These are phyloP conservation scores for Meta bourneti DNA, from an alignment of 2,888 invertebrate genomes.

Conservation along the genomic window DNA sequence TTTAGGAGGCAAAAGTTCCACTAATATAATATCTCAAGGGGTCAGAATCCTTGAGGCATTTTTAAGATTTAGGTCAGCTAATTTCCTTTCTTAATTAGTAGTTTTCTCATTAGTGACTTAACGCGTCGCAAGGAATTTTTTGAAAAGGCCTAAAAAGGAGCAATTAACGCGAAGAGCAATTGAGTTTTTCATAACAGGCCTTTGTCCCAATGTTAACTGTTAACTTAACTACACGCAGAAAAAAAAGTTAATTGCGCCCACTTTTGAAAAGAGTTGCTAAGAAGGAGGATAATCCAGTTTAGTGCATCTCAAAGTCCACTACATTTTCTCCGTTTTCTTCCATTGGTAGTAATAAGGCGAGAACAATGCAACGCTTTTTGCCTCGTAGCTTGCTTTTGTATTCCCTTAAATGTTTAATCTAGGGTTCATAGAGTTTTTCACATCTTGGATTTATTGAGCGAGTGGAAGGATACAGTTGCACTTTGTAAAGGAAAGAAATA, in stretches of 20 bases:
- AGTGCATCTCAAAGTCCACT: neutral
- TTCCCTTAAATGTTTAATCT: neutral
- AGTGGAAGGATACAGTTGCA: too few relatives aligned
- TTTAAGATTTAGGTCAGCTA: constrained; percentile 22
- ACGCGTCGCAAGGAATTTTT: constrained; percentile 26
- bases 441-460: too few relatives aligned
- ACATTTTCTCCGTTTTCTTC: constrained; percentile 30
- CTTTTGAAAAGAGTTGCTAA: constrained; percentile 38
- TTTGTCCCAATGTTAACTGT: neutral
- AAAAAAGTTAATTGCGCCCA: constrained; percentile 34
- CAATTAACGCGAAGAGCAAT: constrained; percentile 52
- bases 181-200: constrained; percentile 40
- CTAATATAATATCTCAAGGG: neutral
- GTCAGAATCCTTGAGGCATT: constrained; percentile 14
- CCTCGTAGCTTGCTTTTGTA: neutral
- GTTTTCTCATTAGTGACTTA: constrained; percentile 52
- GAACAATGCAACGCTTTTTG: neutral
- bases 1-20: neutral
- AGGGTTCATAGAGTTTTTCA: neutral
- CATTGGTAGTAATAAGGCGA: constrained; percentile 20
- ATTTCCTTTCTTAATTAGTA: constrained; percentile 51
- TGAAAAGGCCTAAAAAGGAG: constrained; percentile 16
- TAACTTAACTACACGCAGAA: constrained; percentile 3
- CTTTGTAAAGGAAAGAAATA: too few relatives aligned
- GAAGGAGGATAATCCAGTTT: constrained; percentile 40